phyloP scores from a whole-genome alignment of 2,113 vertebrate genomes.

The Podarcis raffonei region DNA sequence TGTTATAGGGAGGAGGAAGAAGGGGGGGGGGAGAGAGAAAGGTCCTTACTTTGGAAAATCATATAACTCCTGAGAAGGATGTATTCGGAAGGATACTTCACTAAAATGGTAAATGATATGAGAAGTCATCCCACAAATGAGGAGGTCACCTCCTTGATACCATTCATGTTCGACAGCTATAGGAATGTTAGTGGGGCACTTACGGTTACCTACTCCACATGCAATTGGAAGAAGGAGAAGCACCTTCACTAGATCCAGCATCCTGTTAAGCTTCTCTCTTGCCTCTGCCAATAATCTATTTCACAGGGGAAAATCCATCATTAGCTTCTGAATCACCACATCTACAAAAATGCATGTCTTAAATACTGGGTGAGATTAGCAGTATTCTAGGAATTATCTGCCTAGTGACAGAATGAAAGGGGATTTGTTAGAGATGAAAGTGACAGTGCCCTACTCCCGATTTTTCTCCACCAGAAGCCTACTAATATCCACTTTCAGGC shows the following conservation, averaged over 20 bases:
- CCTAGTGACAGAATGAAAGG: no score
- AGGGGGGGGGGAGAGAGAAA: neutral
- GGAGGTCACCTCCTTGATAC: slow-evolving; percentile 19
- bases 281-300: no score
- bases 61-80: neutral
- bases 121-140: neutral
- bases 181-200: slow-evolving; percentile 8
- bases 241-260: slow-evolving; percentile 2
- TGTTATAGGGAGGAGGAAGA: no score
- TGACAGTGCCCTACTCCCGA: neutral
- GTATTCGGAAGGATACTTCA: neutral
- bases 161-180: slow-evolving; percentile 33
- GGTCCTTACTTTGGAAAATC: neutral
- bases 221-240: neutral
- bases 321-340: no score
- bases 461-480: neutral
- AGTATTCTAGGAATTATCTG: no score
- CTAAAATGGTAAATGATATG: neutral
- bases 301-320: no score
- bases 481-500: neutral
- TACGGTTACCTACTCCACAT: neutral
- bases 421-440: no score
- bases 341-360: no score
- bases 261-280: neutral
- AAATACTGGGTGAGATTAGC: no score